These are phyloP conservation scores for Perizoma flavofasciatum DNA, from an alignment of 2,888 invertebrate genomes.

Conservation along the genomic window DNA sequence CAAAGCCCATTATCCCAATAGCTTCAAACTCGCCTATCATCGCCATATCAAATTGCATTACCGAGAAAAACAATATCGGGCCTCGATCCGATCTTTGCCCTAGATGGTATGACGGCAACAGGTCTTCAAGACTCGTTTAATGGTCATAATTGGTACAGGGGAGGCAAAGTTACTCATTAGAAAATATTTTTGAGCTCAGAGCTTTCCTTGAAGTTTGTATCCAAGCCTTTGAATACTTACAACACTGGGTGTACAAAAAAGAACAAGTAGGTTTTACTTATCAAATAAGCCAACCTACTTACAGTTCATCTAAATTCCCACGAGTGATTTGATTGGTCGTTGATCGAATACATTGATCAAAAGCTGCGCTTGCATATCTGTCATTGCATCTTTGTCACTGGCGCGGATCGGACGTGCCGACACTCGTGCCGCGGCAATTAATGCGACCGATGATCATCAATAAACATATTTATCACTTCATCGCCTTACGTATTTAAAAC, in stretches of 20 bases:
- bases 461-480: constrained; percentile 82
- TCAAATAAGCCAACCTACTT: too few species aligned
- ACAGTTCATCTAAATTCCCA: constrained; percentile 41
- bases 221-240: too few species aligned
- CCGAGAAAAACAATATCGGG: constrained; percentile 69
- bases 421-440: constrained; percentile 78
- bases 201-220: background rate
- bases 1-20: constrained; percentile 29
- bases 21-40: constrained; percentile 38
- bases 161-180: constrained; percentile 69
- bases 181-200: constrained; percentile 47
- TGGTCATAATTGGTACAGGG: constrained; percentile 77
- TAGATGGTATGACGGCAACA: constrained; percentile 72
- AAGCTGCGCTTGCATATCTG: constrained; percentile 70
- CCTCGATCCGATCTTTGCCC: constrained; percentile 70
- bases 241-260: too few species aligned
- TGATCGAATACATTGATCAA: constrained; percentile 71
- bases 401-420: constrained; percentile 65
- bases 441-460: constrained; percentile 78
- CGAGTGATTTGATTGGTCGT: constrained; percentile 75
- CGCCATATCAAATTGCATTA: constrained; percentile 60
- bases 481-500: constrained; percentile 73
- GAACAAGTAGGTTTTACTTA: too few species aligned
- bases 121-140: constrained; percentile 74
- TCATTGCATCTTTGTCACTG: constrained; percentile 76